phyloP scores from a whole-genome alignment of 2,797 vertebrate genomes.

The Setipinna tenuifilis region DNA sequence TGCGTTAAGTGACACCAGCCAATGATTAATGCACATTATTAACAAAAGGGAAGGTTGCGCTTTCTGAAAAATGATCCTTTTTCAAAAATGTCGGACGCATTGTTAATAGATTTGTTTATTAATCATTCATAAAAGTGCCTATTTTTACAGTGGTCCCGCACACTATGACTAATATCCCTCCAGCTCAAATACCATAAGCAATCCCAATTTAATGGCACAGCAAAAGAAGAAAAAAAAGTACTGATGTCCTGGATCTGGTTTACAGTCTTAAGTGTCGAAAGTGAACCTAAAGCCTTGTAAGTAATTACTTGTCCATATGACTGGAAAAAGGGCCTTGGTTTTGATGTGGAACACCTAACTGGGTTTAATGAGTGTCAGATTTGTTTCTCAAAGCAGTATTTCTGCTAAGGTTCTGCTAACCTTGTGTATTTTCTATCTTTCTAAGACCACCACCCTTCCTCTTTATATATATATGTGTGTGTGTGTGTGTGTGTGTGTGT shows the following conservation, averaged over 20 bases:
- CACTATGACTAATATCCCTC: background rate
- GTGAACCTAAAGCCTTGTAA: background rate
- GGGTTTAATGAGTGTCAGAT: background rate
- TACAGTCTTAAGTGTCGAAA: background rate
- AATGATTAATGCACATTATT: constrained; percentile 80
- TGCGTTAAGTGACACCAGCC: constrained; percentile 74
- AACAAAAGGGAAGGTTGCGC: constrained; percentile 76
- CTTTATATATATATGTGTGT: background rate
- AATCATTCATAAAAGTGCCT: constrained; percentile 68
- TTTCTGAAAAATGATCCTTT: constrained; percentile 68
- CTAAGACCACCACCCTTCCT: background rate
- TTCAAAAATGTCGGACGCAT: constrained; percentile 70
- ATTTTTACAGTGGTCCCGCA: background rate
- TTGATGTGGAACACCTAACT: background rate
- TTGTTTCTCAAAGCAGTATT: background rate
- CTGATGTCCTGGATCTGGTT: background rate
- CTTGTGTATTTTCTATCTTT: background rate
- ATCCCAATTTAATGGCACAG: background rate
- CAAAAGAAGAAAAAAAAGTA: background rate
- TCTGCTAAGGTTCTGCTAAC: background rate
- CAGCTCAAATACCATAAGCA: background rate
- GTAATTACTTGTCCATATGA: constrained; percentile 20
- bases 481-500: background rate
- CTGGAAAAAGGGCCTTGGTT: background rate
- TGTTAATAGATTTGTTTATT: constrained; percentile 77